These are phyloP conservation scores for Aethina tumida DNA, from an alignment of 1,140 invertebrate species.

Conservation along the genomic window DNA sequence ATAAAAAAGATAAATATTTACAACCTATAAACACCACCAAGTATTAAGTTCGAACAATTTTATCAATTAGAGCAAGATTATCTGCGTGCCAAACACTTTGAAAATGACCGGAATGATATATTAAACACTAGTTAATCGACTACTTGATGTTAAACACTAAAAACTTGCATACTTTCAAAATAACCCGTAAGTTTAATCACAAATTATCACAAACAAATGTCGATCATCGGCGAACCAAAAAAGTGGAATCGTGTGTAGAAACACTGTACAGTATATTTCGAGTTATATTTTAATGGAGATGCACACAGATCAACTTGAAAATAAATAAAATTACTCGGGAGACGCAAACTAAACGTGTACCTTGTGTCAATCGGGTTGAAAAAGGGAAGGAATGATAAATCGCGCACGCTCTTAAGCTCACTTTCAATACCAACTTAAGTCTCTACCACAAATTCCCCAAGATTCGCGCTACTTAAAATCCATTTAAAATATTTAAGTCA, in stretches of 20 bases:
- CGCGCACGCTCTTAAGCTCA: slow-evolving; percentile 5
- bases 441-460: background rate
- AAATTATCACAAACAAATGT: slow-evolving; percentile 8
- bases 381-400: slow-evolving; percentile 14
- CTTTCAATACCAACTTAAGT: slow-evolving; percentile 1
- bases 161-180: background rate
- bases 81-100: too few relatives aligned
- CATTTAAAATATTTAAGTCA: too few relatives aligned
- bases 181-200: slow-evolving; percentile 6
- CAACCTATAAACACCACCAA: too few relatives aligned
- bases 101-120: too few relatives aligned
- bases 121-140: background rate
- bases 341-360: slow-evolving; percentile 25
- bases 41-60: background rate
- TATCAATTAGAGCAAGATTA: background rate
- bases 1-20: slow-evolving; percentile 22
- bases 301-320: slow-evolving; percentile 1
- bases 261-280: too few relatives aligned
- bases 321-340: slow-evolving; percentile 11
- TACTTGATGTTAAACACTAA: slow-evolving; percentile 2
- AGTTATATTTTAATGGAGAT: too few relatives aligned
- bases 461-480: too few relatives aligned
- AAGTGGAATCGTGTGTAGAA: too few relatives aligned
- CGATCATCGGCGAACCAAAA: slow-evolving; percentile 6
- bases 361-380: slow-evolving; percentile 21